Evolutionary conservation across 2,888 invertebrate species (phyloP).

Genomic region (Tiphia femorata): DNA sequence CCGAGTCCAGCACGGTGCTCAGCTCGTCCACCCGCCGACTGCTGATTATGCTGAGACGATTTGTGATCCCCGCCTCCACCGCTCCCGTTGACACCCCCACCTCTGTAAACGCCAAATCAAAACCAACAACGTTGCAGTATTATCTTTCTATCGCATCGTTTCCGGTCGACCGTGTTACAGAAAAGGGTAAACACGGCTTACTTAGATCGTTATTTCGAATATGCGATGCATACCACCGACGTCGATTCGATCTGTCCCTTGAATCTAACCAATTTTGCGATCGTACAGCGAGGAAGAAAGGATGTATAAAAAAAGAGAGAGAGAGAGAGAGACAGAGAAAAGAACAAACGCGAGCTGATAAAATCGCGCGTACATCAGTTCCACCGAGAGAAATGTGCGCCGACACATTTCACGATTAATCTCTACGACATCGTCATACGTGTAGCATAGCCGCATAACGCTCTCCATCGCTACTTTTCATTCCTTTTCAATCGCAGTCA

Average conservation of each 20-base stretch:
- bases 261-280: not conserved
- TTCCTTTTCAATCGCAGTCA: too few relatives aligned
- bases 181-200: not conserved
- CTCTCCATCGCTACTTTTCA: too few relatives aligned
- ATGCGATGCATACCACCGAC: too few relatives aligned
- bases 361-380: constrained; percentile 1
- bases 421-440: too few relatives aligned
- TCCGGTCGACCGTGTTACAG: constrained; percentile 14
- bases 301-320: not conserved
- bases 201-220: not conserved
- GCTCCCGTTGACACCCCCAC: constrained; percentile 67
- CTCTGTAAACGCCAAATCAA: constrained; percentile 64
- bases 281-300: not conserved
- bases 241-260: too few relatives aligned
- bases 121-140: constrained; percentile 62
- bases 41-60: constrained; percentile 70
- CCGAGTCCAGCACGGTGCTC: constrained; percentile 68
- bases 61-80: constrained; percentile 66
- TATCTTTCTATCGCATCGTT: constrained; percentile 44
- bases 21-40: constrained; percentile 71
- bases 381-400: too few relatives aligned
- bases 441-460: too few relatives aligned
- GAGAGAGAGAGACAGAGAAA: not conserved
- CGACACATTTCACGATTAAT: too few relatives aligned
- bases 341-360: not conserved